phyloP scores from a whole-genome alignment of 1,140 invertebrate genomes.

The Cyrtorhinus lividipennis region DNA sequence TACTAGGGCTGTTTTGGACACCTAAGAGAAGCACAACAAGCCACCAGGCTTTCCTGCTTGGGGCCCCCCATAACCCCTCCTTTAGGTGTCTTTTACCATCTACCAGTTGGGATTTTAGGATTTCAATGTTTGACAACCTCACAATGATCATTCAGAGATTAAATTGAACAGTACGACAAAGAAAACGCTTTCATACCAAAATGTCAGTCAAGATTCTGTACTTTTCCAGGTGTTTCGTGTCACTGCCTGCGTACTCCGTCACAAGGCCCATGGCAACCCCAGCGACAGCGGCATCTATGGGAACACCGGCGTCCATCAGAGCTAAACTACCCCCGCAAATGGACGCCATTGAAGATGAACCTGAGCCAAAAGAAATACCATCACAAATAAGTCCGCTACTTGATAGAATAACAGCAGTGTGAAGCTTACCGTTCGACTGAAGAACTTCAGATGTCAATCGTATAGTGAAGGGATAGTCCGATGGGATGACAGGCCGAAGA shows the following conservation, averaged over 20 bases:
- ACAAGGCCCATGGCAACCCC: constrained; percentile 91
- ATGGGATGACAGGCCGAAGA: constrained; percentile 63
- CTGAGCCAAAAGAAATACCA: constrained; percentile 28
- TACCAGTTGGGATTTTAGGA: too few species aligned
- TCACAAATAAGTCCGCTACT: background rate
- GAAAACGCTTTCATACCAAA: constrained; percentile 43
- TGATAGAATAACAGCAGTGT: background rate
- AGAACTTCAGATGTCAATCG: constrained; percentile 86
- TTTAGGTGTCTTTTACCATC: too few species aligned
- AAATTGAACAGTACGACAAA: background rate
- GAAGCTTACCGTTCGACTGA: constrained; percentile 78
- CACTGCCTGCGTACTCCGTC: constrained; percentile 38
- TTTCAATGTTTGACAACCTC: too few species aligned
- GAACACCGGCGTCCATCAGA: constrained; percentile 89
- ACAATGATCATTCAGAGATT: constrained; percentile 1
- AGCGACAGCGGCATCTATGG: constrained; percentile 62
- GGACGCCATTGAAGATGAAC: constrained; percentile 96
- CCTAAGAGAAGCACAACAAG: too few species aligned
- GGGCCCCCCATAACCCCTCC: too few species aligned
- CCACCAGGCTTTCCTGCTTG: too few species aligned
- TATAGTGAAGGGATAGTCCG: constrained; percentile 78
- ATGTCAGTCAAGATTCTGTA: constrained; percentile 86
- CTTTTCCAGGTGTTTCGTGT: constrained; percentile 49
- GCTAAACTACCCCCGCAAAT: constrained; percentile 91
- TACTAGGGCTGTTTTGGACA: too few species aligned